Percentiles rank a stretch among this genome's conserved stretches.
Conservation (phyloP, 23 tunicate genomes). For the Botrylloides violaceus region DNA sequence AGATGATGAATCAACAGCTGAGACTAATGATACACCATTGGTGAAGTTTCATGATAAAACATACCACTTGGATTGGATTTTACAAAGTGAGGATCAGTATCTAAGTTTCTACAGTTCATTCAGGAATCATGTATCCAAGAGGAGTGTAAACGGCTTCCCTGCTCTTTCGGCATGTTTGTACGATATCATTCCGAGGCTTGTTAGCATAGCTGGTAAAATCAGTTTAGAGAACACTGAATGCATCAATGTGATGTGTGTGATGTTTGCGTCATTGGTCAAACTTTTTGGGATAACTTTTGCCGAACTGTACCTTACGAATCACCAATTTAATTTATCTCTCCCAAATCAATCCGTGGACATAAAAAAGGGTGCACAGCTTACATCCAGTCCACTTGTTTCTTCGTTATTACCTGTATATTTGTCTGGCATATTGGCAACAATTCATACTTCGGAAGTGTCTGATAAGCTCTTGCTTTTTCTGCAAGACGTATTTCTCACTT, state of each 20-base stretch:
- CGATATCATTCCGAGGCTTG: constrained; percentile 34
- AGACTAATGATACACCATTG: background rate
- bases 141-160: background rate
- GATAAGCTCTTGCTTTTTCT: constrained; percentile 5
- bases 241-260: constrained; percentile 1
- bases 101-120: background rate
- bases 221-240: constrained; percentile 14
- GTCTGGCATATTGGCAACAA: constrained; percentile 24
- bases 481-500: background rate
- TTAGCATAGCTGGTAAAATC: constrained; percentile 7
- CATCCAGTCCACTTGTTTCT: constrained; percentile 28
- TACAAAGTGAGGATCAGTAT: background rate
- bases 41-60: background rate
- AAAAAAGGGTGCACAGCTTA: constrained; percentile 5
- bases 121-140: background rate
- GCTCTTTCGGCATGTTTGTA: constrained; percentile 33
- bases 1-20: background rate
- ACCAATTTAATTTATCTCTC: background rate
- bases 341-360: constrained; percentile 21
- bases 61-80: background rate
- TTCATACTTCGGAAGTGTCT: background rate
- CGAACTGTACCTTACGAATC: constrained; percentile 14
- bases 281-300: constrained; percentile 40
- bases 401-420: constrained; percentile 47
- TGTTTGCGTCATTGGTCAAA: constrained; percentile 10